Evolutionary conservation across 2,888 invertebrate species (phyloP).

Genomic region (Stenodema calcarata): DNA sequence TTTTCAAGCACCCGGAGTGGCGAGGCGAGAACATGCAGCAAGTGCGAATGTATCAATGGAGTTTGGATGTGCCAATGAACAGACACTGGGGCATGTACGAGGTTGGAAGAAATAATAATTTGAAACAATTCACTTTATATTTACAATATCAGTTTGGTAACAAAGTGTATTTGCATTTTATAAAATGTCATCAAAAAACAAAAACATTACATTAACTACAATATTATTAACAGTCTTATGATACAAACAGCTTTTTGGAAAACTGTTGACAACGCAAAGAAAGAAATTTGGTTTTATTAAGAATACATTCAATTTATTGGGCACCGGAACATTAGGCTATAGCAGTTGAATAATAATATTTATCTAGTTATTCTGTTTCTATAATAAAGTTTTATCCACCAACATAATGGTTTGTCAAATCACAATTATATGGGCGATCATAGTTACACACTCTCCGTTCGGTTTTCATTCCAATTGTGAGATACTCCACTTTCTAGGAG

Average conservation of each 20-base stretch:
- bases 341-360: slow-evolving; percentile 6
- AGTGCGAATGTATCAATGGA: no score
- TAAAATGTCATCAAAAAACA: slow-evolving; percentile 53
- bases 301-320: slow-evolving; percentile 27
- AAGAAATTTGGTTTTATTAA: slow-evolving; percentile 15
- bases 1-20: no score
- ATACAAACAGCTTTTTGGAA: slow-evolving; percentile 51
- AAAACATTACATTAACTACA: slow-evolving; percentile 52
- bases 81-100: no score
- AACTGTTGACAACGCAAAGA: slow-evolving; percentile 18
- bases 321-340: slow-evolving; percentile 6
- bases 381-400: slow-evolving; percentile 9
- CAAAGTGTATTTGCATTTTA: slow-evolving; percentile 53
- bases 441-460: background rate
- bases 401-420: background rate
- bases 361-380: background rate
- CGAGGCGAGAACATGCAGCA: no score
- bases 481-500: background rate
- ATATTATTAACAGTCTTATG: slow-evolving; percentile 55
- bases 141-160: slow-evolving; percentile 54
- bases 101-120: background rate
- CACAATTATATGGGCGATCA: background rate
- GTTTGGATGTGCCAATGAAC: no score
- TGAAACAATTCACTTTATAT: slow-evolving; percentile 51
- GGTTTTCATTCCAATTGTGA: background rate